These are phyloP conservation scores for Monopis laevigella DNA, from an alignment of 2,888 invertebrate species.

Conservation along the genomic window DNA sequence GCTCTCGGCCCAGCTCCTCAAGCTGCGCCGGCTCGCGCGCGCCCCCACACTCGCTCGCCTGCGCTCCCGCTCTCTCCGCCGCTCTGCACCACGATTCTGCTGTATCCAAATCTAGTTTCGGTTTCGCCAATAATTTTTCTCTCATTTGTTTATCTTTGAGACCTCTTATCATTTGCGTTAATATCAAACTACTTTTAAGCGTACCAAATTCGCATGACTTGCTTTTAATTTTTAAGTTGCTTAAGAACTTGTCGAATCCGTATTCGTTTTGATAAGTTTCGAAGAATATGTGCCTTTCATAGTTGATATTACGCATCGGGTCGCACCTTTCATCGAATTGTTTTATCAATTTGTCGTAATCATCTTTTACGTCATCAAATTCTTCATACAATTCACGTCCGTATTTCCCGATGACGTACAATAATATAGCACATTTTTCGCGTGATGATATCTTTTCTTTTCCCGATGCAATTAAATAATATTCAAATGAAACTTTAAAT, in stretches of 20 bases:
- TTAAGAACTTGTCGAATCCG: not conserved
- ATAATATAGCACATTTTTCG: conserved; percentile 16
- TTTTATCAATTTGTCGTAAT: conserved; percentile 11
- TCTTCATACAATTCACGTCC: conserved; percentile 18
- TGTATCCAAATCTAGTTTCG: too few species aligned
- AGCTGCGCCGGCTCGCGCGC: too few species aligned
- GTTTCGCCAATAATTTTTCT: too few species aligned
- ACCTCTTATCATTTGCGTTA: too few species aligned
- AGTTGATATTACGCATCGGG: conserved; percentile 17
- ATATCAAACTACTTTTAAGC: too few species aligned
- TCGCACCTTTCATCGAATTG: conserved; percentile 14
- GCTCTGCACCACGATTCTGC: too few species aligned
- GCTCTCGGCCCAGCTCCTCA: too few species aligned
- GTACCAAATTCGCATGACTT: too few species aligned
- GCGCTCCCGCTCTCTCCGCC: too few species aligned
- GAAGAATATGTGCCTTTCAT: conserved; percentile 10
- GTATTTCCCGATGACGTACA: conserved; percentile 20
- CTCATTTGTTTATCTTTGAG: too few species aligned
- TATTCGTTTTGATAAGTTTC: not conserved
- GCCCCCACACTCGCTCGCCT: too few species aligned
- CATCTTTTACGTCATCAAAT: conserved; percentile 12
- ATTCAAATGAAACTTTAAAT: conserved; percentile 7
- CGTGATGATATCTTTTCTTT: not conserved
- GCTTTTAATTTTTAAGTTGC: too few species aligned
- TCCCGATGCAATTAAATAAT: conserved; percentile 9